phyloP scores from a whole-genome alignment of 2,888 invertebrate genomes.

The Beris morrisii region DNA sequence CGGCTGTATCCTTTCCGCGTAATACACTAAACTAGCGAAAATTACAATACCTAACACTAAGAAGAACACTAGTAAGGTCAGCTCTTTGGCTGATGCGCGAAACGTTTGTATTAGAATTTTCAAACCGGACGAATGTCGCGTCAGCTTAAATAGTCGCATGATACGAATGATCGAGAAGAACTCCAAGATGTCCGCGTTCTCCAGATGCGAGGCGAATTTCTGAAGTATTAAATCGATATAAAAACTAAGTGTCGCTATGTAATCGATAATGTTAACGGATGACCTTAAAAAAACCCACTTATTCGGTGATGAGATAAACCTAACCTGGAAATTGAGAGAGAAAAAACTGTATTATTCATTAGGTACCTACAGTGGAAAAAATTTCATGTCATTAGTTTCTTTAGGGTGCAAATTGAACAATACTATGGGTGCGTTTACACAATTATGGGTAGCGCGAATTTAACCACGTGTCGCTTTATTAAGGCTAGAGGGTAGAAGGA shows the following conservation, averaged over 20 bases:
- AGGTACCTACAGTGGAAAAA: too few species aligned
- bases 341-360: background rate
- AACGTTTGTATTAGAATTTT: conserved; percentile 98
- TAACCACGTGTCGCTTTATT: too few species aligned
- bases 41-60: conserved; percentile 96
- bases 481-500: too few species aligned
- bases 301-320: conserved; percentile 91
- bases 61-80: conserved; percentile 95
- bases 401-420: too few species aligned
- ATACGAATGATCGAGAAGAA: conserved; percentile 98
- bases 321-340: conserved; percentile 56
- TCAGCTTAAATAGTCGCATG: conserved; percentile 95
- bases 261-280: conserved; percentile 98
- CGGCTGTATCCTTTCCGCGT: conserved; percentile 94
- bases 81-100: conserved; percentile 94
- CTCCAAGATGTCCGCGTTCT: conserved; percentile 94
- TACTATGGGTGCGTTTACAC: conserved; percentile 25
- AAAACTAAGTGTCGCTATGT: conserved; percentile 97
- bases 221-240: conserved; percentile 92
- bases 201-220: conserved; percentile 85
- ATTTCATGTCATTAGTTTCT: too few species aligned
- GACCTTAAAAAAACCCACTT: conserved; percentile 93
- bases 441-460: too few species aligned
- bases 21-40: conserved; percentile 97
- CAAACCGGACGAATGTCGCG: conserved; percentile 94